Conservation (phyloP, 2,888 invertebrate genomes). For the Lasioglossum oenotherae region DNA sequence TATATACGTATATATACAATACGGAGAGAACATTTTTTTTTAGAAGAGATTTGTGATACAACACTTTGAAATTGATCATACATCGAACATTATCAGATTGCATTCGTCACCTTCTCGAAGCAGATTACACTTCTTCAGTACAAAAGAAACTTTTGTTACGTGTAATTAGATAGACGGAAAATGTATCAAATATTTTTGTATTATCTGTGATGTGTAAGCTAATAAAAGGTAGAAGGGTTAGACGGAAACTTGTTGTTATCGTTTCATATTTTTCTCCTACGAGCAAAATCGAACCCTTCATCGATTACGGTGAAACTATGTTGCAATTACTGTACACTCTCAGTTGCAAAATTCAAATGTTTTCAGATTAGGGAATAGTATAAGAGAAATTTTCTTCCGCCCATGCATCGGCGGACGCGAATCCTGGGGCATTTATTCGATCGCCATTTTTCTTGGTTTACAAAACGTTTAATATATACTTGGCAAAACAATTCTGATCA, state of each 20-base stretch:
- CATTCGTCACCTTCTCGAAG: not conserved
- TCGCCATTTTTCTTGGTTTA: not conserved
- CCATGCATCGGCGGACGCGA: not conserved
- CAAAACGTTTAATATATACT: slow-evolving; percentile 10
- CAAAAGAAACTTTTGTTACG: slow-evolving; percentile 11
- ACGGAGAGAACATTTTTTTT: not conserved
- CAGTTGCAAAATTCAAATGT: not conserved
- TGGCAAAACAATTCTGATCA: slow-evolving; percentile 10
- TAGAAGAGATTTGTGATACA: not conserved
- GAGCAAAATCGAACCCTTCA: not conserved
- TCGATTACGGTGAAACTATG: not conserved
- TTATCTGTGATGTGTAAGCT: slow-evolving; percentile 13
- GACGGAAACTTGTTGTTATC: not conserved
- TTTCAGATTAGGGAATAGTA: not conserved
- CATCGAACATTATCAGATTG: slow-evolving; percentile 9
- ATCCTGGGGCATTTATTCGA: slow-evolving; percentile 1
- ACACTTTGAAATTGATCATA: slow-evolving; percentile 13
- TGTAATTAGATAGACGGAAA: slow-evolving; percentile 10
- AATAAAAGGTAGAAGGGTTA: slow-evolving; percentile 12
- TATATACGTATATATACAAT: not conserved
- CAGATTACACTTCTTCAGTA: slow-evolving; percentile 10
- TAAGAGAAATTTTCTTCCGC: not conserved
- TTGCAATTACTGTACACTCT: not conserved
- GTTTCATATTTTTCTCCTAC: not conserved
- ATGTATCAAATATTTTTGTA: slow-evolving; percentile 14